Base-by-base conservation (phyloP, 2,888 invertebrate species). In the Caenorhabditis drosophilae region DNA sequence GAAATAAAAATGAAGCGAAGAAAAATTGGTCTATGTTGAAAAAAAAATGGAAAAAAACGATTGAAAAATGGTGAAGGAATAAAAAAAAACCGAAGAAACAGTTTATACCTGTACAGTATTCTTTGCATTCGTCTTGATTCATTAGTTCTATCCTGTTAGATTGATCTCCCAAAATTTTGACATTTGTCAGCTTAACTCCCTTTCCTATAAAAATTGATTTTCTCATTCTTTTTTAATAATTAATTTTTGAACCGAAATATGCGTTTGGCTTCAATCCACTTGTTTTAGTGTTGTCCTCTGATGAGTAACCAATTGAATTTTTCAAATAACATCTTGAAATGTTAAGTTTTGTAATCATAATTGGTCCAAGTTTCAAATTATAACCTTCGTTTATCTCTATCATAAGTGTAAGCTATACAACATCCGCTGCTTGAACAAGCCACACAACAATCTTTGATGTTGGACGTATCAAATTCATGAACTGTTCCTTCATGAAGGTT, bases 291-390 rank as follows among this genome's bases (percentile, higher is more conserved):
- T 44, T 51, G 36, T 73, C 68, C 36, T 78, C 77, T n/a, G 64
- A 64, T 9, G 78, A 79, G 42, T 75, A 67, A 35, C 77, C 74
- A 47, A 80, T 80, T 1, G 80, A 77, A 23, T 74, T 73, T 50
- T 80, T 80, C 56, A 80, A 58, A 50, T 64, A 81, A 53, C 80
- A 80, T 27, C 72, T n/a, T n/a, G n/a, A n/a, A n/a, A n/a, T n/a
- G n/a, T n/a, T n/a, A n/a, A n/a, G n/a, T n/a, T n/a, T n/a, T n/a
- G n/a, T n/a, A n/a, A n/a, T n/a, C n/a, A n/a, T n/a, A n/a, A n/a
- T n/a, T n/a, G n/a, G n/a, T n/a, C n/a, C n/a, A n/a, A n/a, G n/a
- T n/a, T n/a, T n/a, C n/a, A n/a, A n/a, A n/a, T n/a, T n/a, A n/a
- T n/a, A n/a, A n/a, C n/a, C n/a, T n/a, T n/a, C n/a, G n/a, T n/a